Percentiles rank a stretch among this genome's conserved stretches.
These are phyloP conservation scores for Vidua macroura DNA, from an alignment of 2,113 vertebrate genomes.

Conservation along the genomic window DNA sequence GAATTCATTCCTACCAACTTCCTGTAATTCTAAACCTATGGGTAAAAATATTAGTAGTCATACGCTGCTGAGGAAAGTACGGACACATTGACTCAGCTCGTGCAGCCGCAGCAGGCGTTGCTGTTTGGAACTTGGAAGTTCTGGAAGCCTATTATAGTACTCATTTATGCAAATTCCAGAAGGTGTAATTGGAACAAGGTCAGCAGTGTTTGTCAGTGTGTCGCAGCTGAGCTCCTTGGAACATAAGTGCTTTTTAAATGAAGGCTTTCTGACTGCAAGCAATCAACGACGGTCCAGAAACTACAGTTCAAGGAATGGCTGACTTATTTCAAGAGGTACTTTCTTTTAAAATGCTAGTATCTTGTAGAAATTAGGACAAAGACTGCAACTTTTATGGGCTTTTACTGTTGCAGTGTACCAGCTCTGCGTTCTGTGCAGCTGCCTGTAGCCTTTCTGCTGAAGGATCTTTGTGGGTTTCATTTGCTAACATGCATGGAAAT, in stretches of 20 bases:
- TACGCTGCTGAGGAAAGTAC: constrained; percentile 78
- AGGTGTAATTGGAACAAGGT: constrained; percentile 74
- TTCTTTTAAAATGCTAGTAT: constrained; percentile 19
- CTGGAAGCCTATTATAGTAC: constrained; percentile 67
- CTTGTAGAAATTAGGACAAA: constrained; percentile 45
- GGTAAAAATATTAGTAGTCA: constrained; percentile 94
- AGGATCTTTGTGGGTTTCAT: constrained; percentile 72
- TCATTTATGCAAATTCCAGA: constrained; percentile 72
- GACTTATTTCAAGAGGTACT: constrained; percentile 67
- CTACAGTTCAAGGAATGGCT: constrained; percentile 70
- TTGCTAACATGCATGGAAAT: constrained; percentile 79
- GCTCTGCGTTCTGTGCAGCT: constrained; percentile 77
- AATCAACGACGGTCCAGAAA: constrained; percentile 71
- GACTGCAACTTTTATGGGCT: constrained; percentile 45
- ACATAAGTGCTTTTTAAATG: constrained; percentile 68
- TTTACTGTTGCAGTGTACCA: constrained; percentile 4
- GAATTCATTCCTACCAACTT: constrained; percentile 88
- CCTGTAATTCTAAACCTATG: constrained; percentile 93
- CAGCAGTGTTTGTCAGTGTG: constrained; percentile 69
- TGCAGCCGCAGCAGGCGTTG: constrained; percentile 71
- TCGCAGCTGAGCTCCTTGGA: constrained; percentile 69
- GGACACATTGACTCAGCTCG: constrained; percentile 75
- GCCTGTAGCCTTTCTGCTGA: constrained; percentile 65
- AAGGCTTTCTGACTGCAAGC: constrained; percentile 69
- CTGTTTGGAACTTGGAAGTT: constrained; percentile 64